These are phyloP conservation scores for Lithobates sylvaticus DNA, from an alignment of 2,797 vertebrate genomes.

Conservation along the genomic window DNA sequence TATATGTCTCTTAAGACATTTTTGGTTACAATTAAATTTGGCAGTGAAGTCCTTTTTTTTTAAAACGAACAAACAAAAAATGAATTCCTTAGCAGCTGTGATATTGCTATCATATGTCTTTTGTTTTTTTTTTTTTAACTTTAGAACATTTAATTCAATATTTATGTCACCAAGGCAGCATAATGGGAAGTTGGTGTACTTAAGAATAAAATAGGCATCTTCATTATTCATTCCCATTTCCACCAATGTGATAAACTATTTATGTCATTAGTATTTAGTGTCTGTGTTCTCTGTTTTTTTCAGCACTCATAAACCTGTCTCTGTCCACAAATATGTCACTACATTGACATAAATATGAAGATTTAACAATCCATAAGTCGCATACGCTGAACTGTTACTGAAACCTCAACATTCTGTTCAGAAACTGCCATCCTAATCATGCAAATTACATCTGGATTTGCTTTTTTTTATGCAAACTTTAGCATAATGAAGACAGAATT, in stretches of 20 bases:
- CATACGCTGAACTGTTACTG: slow-evolving; percentile 87
- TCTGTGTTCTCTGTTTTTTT: slow-evolving; percentile 87
- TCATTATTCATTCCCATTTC: slow-evolving; percentile 27
- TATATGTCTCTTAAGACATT: no score
- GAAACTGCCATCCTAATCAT: slow-evolving; percentile 73
- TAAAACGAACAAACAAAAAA: no score
- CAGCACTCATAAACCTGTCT: slow-evolving; percentile 93
- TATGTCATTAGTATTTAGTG: slow-evolving; percentile 87
- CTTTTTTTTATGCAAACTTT: slow-evolving; percentile 73
- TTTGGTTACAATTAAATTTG: no score
- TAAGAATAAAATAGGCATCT: background rate
- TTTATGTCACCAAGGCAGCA: slow-evolving; percentile 1
- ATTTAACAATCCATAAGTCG: slow-evolving; percentile 88
- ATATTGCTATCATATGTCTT: no score
- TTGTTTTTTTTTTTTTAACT: no score
- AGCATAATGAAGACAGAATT: slow-evolving; percentile 73
- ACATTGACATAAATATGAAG: slow-evolving; percentile 82
- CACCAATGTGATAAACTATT: slow-evolving; percentile 88
- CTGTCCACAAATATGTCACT: slow-evolving; percentile 87
- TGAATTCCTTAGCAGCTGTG: no score
- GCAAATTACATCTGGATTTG: slow-evolving; percentile 78
- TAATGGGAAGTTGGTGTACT: background rate
- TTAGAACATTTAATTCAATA: background rate
- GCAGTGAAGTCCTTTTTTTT: no score
- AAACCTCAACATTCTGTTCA: slow-evolving; percentile 71